A percentile compares a stretch with the other conserved stretches of the same genome.
Evolutionary conservation across 2,113 vertebrate species (phyloP).

Genomic region (Crotalus horridus): DNA sequence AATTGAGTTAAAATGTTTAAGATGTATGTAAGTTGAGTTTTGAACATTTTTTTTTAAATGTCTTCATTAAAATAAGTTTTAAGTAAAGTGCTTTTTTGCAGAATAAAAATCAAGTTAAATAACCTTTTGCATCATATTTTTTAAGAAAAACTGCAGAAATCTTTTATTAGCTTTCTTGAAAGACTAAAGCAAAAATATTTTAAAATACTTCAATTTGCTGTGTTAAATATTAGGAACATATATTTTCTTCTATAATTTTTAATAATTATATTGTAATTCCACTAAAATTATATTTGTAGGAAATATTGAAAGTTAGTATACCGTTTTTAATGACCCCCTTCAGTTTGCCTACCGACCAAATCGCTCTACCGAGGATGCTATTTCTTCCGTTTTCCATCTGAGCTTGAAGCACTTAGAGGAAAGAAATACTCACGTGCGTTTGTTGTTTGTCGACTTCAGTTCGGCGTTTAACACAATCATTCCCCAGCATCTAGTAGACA

Average conservation of each 20-base stretch:
- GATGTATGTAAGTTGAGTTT: neutral
- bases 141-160: neutral
- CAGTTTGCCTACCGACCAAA: too few species aligned
- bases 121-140: neutral
- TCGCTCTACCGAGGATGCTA: too few species aligned
- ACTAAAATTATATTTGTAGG: neutral
- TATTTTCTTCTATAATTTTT: neutral
- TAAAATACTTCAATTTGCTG: neutral
- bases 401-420: too few species aligned
- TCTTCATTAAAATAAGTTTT: neutral
- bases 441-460: too few species aligned
- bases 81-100: neutral
- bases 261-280: neutral
- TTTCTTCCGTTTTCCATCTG: too few species aligned
- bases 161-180: neutral
- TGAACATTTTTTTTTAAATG: neutral
- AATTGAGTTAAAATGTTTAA: neutral
- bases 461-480: too few species aligned
- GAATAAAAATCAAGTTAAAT: neutral
- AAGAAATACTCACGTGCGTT: too few species aligned
- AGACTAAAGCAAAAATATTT: neutral
- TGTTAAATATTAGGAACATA: neutral
- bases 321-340: neutral
- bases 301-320: neutral
- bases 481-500: too few species aligned